A percentile compares a stretch with the other conserved stretches of the same genome.
Conservation (phyloP, 1,140 invertebrate species). For the Rhyacophila brunnea region DNA sequence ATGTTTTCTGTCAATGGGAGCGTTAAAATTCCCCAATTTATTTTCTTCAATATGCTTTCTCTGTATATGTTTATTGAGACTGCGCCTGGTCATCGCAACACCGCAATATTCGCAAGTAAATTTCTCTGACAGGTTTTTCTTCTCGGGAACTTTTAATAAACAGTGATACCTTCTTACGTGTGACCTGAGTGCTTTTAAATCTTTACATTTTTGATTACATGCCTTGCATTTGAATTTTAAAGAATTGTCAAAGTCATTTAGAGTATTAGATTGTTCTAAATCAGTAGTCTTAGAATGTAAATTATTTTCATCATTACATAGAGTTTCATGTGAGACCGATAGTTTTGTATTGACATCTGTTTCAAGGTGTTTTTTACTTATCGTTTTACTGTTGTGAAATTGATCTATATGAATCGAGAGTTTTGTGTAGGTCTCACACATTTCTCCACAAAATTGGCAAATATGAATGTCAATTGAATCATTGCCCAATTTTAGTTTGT, state of each 20-base stretch:
- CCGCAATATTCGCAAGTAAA: neutral
- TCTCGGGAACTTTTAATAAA: neutral
- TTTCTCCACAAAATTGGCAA: slow-evolving; percentile 9
- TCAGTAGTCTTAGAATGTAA: no score
- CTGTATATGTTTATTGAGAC: slow-evolving; percentile 4
- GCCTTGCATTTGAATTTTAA: neutral
- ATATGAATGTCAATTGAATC: slow-evolving; percentile 4
- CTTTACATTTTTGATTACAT: neutral
- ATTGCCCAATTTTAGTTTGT: slow-evolving; percentile 4
- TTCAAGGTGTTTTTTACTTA: no score
- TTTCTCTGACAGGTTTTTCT: neutral
- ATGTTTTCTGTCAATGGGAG: neutral
- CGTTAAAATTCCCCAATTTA: slow-evolving; percentile 11
- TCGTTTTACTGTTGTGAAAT: no score
- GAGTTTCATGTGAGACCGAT: no score
- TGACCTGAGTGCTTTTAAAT: neutral
- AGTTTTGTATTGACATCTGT: no score
- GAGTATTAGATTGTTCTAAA: no score
- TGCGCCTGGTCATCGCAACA: neutral
- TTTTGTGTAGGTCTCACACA: neutral
- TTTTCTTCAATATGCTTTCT: slow-evolving; percentile 3
- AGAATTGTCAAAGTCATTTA: no score
- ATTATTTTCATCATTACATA: no score
- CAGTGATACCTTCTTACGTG: slow-evolving; percentile 9
- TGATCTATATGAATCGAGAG: no score